Conservation (phyloP, 2,888 invertebrate species). For the Pristionchus fissidentatus region DNA sequence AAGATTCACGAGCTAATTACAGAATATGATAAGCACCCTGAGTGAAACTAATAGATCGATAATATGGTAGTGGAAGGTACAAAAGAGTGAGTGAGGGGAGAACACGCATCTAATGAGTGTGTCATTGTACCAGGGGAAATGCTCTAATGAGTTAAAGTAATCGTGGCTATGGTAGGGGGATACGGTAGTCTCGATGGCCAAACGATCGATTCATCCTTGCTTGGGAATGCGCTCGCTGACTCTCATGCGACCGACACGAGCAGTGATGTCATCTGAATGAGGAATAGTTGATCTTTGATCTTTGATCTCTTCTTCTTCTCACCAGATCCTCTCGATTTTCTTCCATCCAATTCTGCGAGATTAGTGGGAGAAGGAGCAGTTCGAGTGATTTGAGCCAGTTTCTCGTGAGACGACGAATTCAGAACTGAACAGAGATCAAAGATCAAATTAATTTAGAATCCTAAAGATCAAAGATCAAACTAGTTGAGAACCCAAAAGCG, state of each 20-base stretch:
- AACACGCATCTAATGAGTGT: slow-evolving; percentile 1
- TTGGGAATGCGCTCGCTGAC: background rate
- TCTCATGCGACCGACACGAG: background rate
- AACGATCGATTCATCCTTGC: background rate
- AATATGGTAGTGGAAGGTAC: slow-evolving; percentile 17
- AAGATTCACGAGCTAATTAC: slow-evolving; percentile 39
- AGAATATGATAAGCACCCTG: slow-evolving; percentile 37
- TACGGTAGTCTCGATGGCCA: background rate
- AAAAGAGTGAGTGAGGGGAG: background rate
- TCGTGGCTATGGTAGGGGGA: background rate
- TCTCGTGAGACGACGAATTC: slow-evolving; percentile 34
- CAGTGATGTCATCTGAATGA: background rate
- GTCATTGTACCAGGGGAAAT: background rate
- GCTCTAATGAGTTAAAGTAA: background rate
- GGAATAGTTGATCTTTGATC: slow-evolving; percentile 29
- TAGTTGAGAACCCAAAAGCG: background rate
- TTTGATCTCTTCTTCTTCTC: slow-evolving; percentile 23
- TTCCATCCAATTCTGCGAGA: slow-evolving; percentile 39
- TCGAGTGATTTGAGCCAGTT: background rate
- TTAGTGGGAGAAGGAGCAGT: slow-evolving; percentile 47
- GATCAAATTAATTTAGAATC: background rate
- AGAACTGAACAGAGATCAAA: background rate
- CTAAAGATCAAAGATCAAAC: slow-evolving; percentile 29
- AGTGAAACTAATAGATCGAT: slow-evolving; percentile 40
- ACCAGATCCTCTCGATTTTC: slow-evolving; percentile 11